Evolutionary conservation across 2,113 vertebrate genomes (phyloP), one percentile per base, ranked within the genome.

Genomic region (Lathamus discolor): DNA sequence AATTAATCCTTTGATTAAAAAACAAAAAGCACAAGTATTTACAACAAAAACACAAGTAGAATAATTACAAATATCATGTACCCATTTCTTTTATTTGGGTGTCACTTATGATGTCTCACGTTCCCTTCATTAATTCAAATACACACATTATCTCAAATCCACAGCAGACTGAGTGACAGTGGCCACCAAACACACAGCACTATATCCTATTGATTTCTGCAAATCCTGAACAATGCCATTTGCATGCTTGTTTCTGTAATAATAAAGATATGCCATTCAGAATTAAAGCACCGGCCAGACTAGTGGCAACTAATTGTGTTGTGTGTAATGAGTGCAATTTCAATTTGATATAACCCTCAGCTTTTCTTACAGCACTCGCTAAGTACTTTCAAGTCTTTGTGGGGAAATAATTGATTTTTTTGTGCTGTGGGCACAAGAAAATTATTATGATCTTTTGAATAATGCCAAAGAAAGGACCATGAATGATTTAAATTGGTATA

Each of bases 381-480:
- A 99, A 99, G 99, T 99, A 99, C 99, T 99, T 99, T 99, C 99
- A 99, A 99, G 99, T 99, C 99, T 99, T 99, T 99, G 99, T 99
- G 99, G 99, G 98, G 99, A 99, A 99, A 99, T 99, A 99, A 99
- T 99, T 99, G 99, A 99, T 99, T 99, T 99, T 99, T 99, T 98
- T 98, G 98, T 98, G 98, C 98, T 99, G 98, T 99, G 99, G 99
- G 99, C 99, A 98, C 99, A 98, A 99, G 99, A 99, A 99, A 99
- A 99, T 99, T 99, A 99, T 99, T 99, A 99, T 99, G 99, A 99
- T 99, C 99, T 99, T 99, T 99, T 99, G 99, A 99, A 99, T 99
- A 99, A 99, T 99, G 99, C 99, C 99, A 99, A 99, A 99, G 98
- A 99, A 99, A 99, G 99, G 99, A 98, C 98, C 98, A 99, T 99